Conservation (phyloP, 2,888 invertebrate genomes). For the Drosophila ochracea region DNA sequence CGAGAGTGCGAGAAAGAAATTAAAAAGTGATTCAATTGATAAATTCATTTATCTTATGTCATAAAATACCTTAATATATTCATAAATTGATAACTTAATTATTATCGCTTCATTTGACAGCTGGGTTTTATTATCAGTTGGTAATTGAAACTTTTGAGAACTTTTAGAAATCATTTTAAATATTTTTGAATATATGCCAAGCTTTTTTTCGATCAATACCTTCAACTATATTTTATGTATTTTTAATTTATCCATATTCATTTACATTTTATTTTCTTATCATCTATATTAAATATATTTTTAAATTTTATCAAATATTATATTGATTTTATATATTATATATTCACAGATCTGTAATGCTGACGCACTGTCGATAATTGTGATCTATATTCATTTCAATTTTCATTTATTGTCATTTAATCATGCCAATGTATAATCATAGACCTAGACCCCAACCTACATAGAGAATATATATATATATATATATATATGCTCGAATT, state of each 20-base stretch:
- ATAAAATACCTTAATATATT: not conserved
- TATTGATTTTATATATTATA: not conserved
- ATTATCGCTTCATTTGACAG: not conserved
- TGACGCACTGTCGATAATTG: constrained; percentile 26
- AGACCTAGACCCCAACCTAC: constrained; percentile 38
- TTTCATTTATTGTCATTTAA: constrained; percentile 56
- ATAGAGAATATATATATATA: constrained; percentile 12
- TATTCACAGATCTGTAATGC: not conserved
- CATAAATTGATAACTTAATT: not conserved
- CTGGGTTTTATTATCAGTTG: not conserved
- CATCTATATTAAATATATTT: constrained; percentile 9
- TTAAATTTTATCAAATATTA: not conserved
- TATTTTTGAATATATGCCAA: not conserved
- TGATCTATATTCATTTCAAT: constrained; percentile 49
- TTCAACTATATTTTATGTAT: not conserved
- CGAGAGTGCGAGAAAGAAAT: not conserved
- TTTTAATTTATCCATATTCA: constrained; percentile 29
- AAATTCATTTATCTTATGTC: not conserved
- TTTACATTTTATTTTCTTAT: constrained; percentile 49
- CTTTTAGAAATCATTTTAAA: not conserved
- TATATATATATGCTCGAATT: constrained; percentile 19
- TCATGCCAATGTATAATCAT: constrained; percentile 38
- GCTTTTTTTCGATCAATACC: not conserved
- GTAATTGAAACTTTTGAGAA: not conserved
- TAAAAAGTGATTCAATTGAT: not conserved